Percentiles rank a stretch among this genome's conserved stretches.
These are phyloP conservation scores for Cenopis cana DNA, from an alignment of 2,888 invertebrate species.

Conservation along the genomic window DNA sequence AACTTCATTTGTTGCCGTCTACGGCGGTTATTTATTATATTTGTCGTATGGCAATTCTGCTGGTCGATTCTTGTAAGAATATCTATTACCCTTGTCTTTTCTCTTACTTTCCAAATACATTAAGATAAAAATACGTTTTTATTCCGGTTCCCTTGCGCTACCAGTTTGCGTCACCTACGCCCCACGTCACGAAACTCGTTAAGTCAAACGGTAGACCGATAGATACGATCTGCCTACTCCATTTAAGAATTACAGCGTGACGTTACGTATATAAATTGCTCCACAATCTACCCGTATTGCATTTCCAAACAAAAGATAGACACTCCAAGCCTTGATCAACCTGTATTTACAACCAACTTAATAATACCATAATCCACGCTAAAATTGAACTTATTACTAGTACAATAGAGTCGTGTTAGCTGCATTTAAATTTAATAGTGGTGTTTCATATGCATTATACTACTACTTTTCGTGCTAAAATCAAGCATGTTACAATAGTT, in stretches of 20 bases:
- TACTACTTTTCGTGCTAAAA: neutral
- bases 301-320: slow-evolving; percentile 15
- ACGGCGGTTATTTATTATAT: too few species aligned
- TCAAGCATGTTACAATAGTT: neutral
- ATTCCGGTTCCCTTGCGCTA: too few species aligned
- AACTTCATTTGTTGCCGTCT: too few species aligned
- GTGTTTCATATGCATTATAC: neutral
- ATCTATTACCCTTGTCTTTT: too few species aligned
- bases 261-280: neutral
- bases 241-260: neutral
- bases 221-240: neutral
- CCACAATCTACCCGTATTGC: neutral
- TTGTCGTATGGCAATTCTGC: too few species aligned
- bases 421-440: neutral
- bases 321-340: slow-evolving; percentile 25
- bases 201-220: too few species aligned
- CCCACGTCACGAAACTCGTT: too few species aligned
- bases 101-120: too few species aligned
- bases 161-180: too few species aligned
- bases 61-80: too few species aligned
- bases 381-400: neutral
- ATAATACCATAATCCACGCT: neutral
- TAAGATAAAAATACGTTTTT: too few species aligned
- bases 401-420: neutral
- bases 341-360: neutral